These are phyloP conservation scores for Chymomyza costata DNA, from an alignment of 1,140 invertebrate species.

Conservation along the genomic window DNA sequence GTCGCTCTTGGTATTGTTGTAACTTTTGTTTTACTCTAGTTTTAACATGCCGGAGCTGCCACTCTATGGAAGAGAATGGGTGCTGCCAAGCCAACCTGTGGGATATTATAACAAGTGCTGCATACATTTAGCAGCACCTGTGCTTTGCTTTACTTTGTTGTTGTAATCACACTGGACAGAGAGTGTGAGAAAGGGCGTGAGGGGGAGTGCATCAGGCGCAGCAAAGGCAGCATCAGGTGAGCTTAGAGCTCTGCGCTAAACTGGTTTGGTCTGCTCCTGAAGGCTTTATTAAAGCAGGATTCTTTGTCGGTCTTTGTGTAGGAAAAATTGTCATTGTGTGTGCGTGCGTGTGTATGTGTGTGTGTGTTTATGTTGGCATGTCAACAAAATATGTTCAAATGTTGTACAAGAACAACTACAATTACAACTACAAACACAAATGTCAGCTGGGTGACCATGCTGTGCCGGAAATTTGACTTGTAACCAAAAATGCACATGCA, in stretches of 20 bases:
- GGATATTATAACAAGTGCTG: slow-evolving; percentile 32
- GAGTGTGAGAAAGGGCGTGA: too few relatives aligned
- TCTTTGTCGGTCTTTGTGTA: too few relatives aligned
- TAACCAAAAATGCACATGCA: slow-evolving; percentile 42
- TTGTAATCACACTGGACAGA: slow-evolving; percentile 29
- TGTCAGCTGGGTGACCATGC: slow-evolving; percentile 25
- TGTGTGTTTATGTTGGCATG: background rate
- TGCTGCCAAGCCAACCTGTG: slow-evolving; percentile 24
- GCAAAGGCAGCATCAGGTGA: too few relatives aligned
- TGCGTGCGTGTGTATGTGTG: slow-evolving; percentile 13
- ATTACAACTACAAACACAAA: too few relatives aligned
- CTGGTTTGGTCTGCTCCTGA: slow-evolving; percentile 51
- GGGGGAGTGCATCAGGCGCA: too few relatives aligned
- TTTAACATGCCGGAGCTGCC: too few relatives aligned
- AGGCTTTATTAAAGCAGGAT: slow-evolving; percentile 58
- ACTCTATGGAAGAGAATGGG: too few relatives aligned
- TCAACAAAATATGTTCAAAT: slow-evolving; percentile 41
- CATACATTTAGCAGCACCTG: slow-evolving; percentile 20
- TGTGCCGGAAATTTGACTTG: slow-evolving; percentile 61
- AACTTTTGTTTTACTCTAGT: too few relatives aligned
- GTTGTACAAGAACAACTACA: slow-evolving; percentile 7
- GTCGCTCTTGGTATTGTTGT: too few relatives aligned
- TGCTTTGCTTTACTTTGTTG: slow-evolving; percentile 5
- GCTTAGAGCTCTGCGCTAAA: too few relatives aligned
- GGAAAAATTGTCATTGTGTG: too few relatives aligned